Evolutionary conservation across 2,888 invertebrate species (phyloP), one percentile per base, ranked within the genome.

Genomic region (Euspilapteryx auroguttella): DNA sequence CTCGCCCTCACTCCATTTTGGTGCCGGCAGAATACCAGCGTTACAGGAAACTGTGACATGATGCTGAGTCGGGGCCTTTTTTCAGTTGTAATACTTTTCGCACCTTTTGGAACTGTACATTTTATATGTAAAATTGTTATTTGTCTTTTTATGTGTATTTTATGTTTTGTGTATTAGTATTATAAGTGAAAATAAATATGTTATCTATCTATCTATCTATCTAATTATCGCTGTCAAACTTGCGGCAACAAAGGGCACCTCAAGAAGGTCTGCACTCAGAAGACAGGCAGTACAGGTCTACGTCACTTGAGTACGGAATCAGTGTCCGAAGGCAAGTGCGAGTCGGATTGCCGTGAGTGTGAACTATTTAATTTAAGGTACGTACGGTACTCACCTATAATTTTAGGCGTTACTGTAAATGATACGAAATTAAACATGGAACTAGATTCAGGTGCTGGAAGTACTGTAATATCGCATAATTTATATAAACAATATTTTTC

Each of bases 311-410:
- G 14, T 2, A 10, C n/a, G 5, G 27, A 30, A 8, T 9, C 20
- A 11, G 14, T 14, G 13, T 14, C 23, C 3, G 11, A 23, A 11
- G 11, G 29, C 2, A 38, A 32, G 3, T 32, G 27, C 10, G 37
- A 34, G 29, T 48, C 48, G 11, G 44, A 34, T 27, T 28, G 35
- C 9, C 37, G 11, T 12, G 31, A 28, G 14, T 36, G 32, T 8
- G 34, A 27, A 38, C 39, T 35, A 15, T 24, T 14, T 24, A 13
- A 24, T 21, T 21, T 21, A 14, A 21, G 26, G 21, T 24, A 12
- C 14, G 14, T 14, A 7, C 9, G 14, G 13, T 25, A 14, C n/a
- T 7, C 8, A 10, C 23, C 23, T 7, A 23, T 23, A 12, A 10
- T 23, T 12, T 11, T 23, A 11, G 6, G 6, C 12, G 10, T 15